Evolutionary conservation across 2,113 vertebrate species (phyloP), one percentile per base, ranked within the genome.

Genomic region (Pica pica): DNA sequence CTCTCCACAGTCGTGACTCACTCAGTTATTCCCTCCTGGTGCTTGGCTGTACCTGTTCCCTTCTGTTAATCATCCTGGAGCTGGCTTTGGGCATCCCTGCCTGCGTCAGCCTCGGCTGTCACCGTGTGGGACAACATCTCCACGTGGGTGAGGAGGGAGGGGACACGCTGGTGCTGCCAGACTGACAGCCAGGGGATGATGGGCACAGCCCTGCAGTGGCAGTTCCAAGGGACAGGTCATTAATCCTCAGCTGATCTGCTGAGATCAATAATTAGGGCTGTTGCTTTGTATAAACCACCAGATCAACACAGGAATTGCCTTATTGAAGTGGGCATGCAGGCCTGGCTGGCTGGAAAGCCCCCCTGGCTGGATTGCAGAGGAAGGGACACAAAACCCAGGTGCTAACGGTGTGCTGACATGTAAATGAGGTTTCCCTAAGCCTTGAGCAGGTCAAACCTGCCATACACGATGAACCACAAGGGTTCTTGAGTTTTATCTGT

Each of bases 121-220:
- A n/a, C 42, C 5, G 3, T 8, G 6, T 11, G 30, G 53, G 74
- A 67, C 60, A 9, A 0, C 13, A 9, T 17, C 35, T 61, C 28
- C 13, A 10, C 2, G 3, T 10, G 79, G 39, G 47, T 64, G 44
- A 81, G 82, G 39, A 82, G 49, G 0, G 23, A 67, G 35, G 5
- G 60, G 50, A 46, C 0, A 1, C 0, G 0, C 33, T 28, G 55
- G 64, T 65, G 81, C 79, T 78, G 78, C 88, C 20, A 37, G 46
- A 7, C 33, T 1, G n/a, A 26, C 59, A 56, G 67, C 33, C 5
- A 1, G 46, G 73, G 19, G 41, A 33, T 0, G 0, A 2, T 11
- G 42, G 67, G 59, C 78, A 19, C 19, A 16, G 82, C 46, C n/a
- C n/a, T 2, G 2, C 3, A 0, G 61, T 1, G 57, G 13, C 85